A percentile compares a stretch with the other conserved stretches of the same genome.
Conservation (phyloP, 2,888 invertebrate genomes). For the Melinaea marsaeus region DNA sequence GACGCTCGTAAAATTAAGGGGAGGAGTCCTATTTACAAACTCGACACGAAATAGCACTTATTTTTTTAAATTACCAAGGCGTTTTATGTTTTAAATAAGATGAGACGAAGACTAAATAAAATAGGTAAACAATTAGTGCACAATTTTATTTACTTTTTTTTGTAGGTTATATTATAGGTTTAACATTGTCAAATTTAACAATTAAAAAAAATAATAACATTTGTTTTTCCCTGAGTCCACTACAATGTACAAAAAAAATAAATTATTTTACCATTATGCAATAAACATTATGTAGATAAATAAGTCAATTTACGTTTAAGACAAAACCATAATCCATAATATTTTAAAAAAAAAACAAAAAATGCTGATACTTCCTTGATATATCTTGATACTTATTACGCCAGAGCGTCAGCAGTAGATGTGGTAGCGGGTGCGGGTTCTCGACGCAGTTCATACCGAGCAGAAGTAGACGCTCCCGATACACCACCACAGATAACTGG, state of each 20-base stretch:
- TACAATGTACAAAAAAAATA: too few relatives aligned
- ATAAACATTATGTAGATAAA: too few relatives aligned
- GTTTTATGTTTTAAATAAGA: slow-evolving; percentile 20
- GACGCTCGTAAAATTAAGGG: slow-evolving; percentile 27
- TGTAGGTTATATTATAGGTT: too few relatives aligned
- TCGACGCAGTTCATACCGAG: slow-evolving; percentile 80
- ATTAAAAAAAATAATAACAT: too few relatives aligned
- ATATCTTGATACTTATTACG: slow-evolving; percentile 1
- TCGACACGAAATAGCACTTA: slow-evolving; percentile 31
- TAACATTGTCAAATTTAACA: too few relatives aligned
- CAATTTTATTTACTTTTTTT: too few relatives aligned
- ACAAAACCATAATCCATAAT: neutral
- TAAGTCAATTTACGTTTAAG: too few relatives aligned
- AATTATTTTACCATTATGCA: too few relatives aligned
- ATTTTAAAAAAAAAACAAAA: neutral
- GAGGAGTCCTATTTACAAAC: slow-evolving; percentile 26
- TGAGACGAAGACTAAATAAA: neutral
- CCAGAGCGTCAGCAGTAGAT: slow-evolving; percentile 89
- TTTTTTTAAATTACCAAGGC: slow-evolving; percentile 21
- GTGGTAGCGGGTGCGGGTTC: slow-evolving; percentile 84
- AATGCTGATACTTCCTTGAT: neutral
- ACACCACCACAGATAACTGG: slow-evolving; percentile 77
- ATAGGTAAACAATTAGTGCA: neutral
- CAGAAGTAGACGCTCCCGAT: slow-evolving; percentile 76
- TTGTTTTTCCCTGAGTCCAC: too few relatives aligned